Percentiles rank a stretch among this genome's conserved stretches.
phyloP scores from a whole-genome alignment of 2,113 vertebrate genomes.

The Spea multiplicata region DNA sequence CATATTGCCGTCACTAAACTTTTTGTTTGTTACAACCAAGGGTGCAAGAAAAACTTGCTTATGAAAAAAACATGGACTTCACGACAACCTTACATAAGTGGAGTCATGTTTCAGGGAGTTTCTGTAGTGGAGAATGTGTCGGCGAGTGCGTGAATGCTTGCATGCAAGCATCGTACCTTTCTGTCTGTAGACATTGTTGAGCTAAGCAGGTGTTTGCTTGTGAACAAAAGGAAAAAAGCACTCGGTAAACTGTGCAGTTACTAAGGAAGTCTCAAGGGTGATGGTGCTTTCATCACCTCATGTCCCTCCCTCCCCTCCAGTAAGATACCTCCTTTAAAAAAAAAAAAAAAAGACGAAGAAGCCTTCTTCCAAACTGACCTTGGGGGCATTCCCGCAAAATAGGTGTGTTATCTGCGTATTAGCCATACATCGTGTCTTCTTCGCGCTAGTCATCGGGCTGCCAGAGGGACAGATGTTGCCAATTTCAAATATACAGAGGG shows the following conservation, averaged over 20 bases:
- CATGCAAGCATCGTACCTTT: too few relatives aligned
- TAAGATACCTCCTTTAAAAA: constrained; percentile 2
- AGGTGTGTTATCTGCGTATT: constrained; percentile 30
- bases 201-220: constrained; percentile 38
- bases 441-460: constrained; percentile 55
- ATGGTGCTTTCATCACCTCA: constrained; percentile 40
- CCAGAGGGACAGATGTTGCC: constrained; percentile 71
- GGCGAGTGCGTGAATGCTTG: too few relatives aligned
- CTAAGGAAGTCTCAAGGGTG: constrained; percentile 35
- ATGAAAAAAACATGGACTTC: too few relatives aligned
- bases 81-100: too few relatives aligned
- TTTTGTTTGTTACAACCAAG: too few relatives aligned
- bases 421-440: constrained; percentile 29
- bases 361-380: constrained; percentile 14
- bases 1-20: too few relatives aligned
- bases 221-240: neutral
- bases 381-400: constrained; percentile 23
- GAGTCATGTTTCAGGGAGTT: too few relatives aligned
- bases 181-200: neutral
- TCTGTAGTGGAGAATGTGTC: too few relatives aligned
- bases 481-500: constrained; percentile 63
- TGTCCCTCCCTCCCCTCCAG: constrained; percentile 30
- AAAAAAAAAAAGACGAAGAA: constrained; percentile 13
- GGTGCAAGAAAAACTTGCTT: too few relatives aligned
- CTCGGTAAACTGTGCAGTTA: constrained; percentile 12